These are phyloP conservation scores for Thecocarcelia acutangulata DNA, from an alignment of 2,888 invertebrate species.

Conservation along the genomic window DNA sequence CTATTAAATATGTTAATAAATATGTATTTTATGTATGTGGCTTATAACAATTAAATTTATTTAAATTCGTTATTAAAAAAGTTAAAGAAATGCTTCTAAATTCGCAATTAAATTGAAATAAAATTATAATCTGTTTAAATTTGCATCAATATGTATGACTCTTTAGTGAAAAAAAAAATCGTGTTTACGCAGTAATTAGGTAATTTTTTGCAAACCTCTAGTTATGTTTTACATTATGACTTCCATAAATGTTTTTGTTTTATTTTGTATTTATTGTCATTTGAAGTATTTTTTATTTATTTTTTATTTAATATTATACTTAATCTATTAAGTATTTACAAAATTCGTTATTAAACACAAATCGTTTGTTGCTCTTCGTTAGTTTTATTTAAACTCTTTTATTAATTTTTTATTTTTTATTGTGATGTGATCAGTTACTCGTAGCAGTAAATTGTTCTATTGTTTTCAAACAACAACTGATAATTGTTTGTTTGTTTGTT, in stretches of 20 bases:
- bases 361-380: neutral
- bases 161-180: no score
- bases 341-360: conserved; percentile 69
- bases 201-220: neutral
- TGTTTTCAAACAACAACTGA: no score
- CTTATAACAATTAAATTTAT: neutral
- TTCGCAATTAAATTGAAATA: no score
- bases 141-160: no score
- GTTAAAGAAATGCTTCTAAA: no score
- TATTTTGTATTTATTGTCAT: conserved; percentile 67
- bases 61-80: no score
- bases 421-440: no score
- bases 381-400: conserved; percentile 7
- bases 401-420: neutral
- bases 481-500: no score
- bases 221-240: neutral
- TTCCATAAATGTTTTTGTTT: neutral
- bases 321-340: conserved; percentile 81
- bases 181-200: neutral
- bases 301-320: conserved; percentile 73
- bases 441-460: no score
- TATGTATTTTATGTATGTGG: conserved; percentile 14
- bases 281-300: no score
- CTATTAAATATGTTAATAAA: neutral
- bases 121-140: no score